Percentiles rank a stretch among this genome's conserved stretches.
phyloP scores from a whole-genome alignment of 2,888 invertebrate species.

The Operophtera brumata region DNA sequence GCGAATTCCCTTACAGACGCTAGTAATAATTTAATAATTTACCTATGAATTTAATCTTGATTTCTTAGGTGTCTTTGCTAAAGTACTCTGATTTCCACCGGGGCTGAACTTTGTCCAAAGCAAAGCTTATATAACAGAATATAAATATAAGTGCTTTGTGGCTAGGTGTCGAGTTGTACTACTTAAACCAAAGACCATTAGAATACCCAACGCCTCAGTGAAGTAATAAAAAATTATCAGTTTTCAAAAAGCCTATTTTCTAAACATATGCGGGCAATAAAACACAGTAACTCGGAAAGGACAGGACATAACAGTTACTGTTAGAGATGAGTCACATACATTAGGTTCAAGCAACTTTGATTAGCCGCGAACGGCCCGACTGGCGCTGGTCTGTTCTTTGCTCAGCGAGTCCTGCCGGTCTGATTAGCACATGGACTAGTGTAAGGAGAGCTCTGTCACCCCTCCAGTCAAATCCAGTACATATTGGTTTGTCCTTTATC shows the following conservation, averaged over 20 bases:
- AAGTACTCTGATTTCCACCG: no score
- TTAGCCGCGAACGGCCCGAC: constrained; percentile 21
- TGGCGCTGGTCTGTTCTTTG: constrained; percentile 25
- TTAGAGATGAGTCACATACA: constrained; percentile 27
- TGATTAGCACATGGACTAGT: constrained; percentile 18
- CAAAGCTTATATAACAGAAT: no score
- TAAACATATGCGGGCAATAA: neutral
- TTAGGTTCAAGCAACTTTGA: constrained; percentile 33
- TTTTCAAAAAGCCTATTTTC: neutral
- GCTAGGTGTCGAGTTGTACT: neutral
- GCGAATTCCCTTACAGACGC: no score
- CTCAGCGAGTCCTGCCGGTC: constrained; percentile 18
- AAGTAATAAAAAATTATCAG: no score
- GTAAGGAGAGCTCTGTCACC: constrained; percentile 22
- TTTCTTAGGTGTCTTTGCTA: no score
- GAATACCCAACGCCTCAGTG: neutral
- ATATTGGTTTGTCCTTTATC: constrained; percentile 1
- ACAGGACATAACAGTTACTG: constrained; percentile 16
- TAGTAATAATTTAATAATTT: neutral
- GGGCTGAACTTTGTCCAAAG: no score
- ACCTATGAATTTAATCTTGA: no score
- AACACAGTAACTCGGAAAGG: constrained; percentile 9
- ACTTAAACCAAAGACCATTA: neutral
- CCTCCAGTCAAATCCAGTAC: constrained; percentile 18
- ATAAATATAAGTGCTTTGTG: no score